Percentiles rank a stretch among this genome's conserved stretches.
Evolutionary conservation across 1,140 invertebrate genomes (phyloP).

Genomic region (Asobara japonica): DNA sequence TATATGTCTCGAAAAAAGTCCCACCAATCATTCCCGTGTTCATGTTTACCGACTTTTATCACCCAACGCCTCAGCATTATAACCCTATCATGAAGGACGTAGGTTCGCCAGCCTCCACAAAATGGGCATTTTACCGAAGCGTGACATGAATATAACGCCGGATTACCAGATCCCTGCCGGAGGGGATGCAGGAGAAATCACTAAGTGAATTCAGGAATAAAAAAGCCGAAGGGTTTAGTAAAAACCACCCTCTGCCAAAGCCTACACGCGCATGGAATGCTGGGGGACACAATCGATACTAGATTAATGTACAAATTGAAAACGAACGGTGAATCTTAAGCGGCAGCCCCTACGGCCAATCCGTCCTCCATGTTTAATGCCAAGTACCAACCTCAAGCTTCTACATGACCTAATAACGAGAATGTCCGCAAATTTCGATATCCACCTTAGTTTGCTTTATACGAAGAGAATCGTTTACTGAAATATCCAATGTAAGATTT

Average conservation of each 20-base stretch:
- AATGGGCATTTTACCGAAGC: neutral
- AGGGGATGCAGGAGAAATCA: neutral
- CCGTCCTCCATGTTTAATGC: neutral
- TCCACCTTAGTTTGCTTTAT: no score
- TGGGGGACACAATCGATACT: constrained; percentile 35
- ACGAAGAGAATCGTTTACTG: no score
- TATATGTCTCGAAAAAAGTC: no score
- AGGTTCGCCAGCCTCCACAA: neutral
- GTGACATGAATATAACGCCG: neutral
- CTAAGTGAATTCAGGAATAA: neutral
- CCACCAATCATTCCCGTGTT: no score
- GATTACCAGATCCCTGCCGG: neutral
- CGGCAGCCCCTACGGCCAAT: neutral
- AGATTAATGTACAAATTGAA: constrained; percentile 49
- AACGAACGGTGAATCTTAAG: constrained; percentile 44
- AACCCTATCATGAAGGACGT: neutral
- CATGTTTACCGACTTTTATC: neutral
- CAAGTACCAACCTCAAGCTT: neutral
- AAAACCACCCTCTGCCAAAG: neutral
- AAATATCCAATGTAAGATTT: no score
- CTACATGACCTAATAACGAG: no score
- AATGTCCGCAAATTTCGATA: no score
- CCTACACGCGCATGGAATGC: neutral
- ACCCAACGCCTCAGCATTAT: neutral
- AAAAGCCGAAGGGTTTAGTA: neutral